These are phyloP conservation scores for Phylloscopus collybita DNA, from an alignment of 2,797 vertebrate genomes.

Conservation along the genomic window DNA sequence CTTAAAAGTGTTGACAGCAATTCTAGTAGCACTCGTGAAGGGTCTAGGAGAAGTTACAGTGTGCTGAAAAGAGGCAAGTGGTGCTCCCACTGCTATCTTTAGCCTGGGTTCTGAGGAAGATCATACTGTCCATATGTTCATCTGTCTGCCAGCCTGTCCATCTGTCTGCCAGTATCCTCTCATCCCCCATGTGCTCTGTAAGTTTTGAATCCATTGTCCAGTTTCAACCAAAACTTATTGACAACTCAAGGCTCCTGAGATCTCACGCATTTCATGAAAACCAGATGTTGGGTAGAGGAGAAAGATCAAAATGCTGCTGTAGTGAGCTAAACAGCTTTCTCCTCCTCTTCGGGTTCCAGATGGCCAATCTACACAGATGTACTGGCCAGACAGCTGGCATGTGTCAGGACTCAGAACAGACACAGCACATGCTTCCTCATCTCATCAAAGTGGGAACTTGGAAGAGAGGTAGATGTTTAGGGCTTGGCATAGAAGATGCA, in stretches of 20 bases:
- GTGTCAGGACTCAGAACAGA: neutral
- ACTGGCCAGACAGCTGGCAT: neutral
- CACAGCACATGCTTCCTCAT: neutral
- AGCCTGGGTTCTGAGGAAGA: neutral
- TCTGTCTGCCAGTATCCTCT: neutral
- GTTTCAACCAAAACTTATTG: neutral
- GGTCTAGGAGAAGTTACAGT: neutral
- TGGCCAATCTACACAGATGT: neutral
- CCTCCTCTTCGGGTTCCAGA: neutral
- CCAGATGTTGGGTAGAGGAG: neutral
- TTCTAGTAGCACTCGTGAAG: neutral
- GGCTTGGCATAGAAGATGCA: neutral
- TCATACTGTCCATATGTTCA: neutral
- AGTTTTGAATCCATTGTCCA: neutral
- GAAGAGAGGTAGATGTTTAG: neutral
- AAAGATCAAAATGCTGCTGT: neutral
- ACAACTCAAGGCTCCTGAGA: neutral
- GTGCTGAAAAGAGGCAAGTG: constrained; percentile 9
- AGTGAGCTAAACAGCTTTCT: neutral
- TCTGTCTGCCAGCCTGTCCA: neutral
- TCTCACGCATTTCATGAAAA: neutral
- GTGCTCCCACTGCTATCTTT: neutral
- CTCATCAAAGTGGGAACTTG: neutral
- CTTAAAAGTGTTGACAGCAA: neutral
- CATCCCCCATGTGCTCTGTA: fast-evolving